Conservation (phyloP, 2,888 invertebrate genomes). For the Apoda limacodes region DNA sequence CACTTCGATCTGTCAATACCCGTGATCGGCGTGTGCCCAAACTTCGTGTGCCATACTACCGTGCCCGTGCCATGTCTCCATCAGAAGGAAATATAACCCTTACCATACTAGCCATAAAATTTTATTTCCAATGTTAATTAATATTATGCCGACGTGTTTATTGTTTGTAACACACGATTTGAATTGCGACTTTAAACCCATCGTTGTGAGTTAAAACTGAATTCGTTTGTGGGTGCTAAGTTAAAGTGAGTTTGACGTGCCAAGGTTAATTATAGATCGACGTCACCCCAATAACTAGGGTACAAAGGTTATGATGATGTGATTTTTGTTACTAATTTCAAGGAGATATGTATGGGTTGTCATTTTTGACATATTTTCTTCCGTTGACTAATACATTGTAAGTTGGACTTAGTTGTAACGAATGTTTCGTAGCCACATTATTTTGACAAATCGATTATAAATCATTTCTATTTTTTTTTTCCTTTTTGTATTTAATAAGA, state of each 20-base stretch:
- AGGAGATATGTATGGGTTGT: no score
- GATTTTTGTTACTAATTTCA: no score
- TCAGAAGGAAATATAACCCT: constrained; percentile 23
- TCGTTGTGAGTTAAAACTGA: background rate
- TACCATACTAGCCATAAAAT: constrained; percentile 21
- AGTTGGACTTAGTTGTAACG: no score
- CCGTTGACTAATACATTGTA: no score
- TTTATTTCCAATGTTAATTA: constrained; percentile 9
- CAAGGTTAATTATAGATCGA: background rate
- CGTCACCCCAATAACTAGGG: no score
- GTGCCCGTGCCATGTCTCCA: constrained; percentile 5
- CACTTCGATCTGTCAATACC: constrained; percentile 56
- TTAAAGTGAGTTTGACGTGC: no score
- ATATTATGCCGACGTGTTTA: background rate
- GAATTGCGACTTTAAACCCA: background rate
- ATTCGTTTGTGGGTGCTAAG: background rate
- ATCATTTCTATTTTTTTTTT: no score
- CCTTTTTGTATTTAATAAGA: no score
- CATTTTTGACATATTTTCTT: no score
- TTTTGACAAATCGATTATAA: no score
- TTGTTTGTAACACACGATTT: background rate
- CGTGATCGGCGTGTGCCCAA: constrained; percentile 42
- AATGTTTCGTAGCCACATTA: no score
- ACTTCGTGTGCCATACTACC: constrained; percentile 19
- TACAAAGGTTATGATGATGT: no score